phyloP scores from a whole-genome alignment of 2,113 vertebrate species.

The Turdus rufiventris region DNA sequence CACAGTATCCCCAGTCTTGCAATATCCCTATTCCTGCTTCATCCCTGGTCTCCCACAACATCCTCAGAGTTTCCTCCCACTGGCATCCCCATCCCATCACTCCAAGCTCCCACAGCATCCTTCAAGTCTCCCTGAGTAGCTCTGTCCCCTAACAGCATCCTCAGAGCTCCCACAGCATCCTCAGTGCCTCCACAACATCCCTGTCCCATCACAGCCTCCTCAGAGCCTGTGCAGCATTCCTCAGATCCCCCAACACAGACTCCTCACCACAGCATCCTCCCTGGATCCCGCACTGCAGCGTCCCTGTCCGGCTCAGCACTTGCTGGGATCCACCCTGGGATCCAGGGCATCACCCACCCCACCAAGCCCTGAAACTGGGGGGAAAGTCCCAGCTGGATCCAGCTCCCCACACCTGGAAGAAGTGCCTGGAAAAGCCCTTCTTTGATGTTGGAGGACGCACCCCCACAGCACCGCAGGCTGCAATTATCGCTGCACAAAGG shows the following conservation, averaged over 20 bases:
- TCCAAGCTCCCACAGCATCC: not conserved
- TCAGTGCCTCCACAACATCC: not conserved
- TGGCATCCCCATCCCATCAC: not conserved
- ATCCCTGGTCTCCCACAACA: not conserved
- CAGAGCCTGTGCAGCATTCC: not conserved
- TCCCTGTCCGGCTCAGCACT: accelerated
- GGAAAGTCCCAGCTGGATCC: not conserved
- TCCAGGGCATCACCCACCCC: not conserved
- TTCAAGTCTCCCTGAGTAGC: not conserved
- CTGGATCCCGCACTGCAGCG: not conserved
- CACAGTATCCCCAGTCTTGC: not conserved
- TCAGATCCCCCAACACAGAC: not conserved
- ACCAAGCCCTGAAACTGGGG: not conserved
- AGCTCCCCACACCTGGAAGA: not conserved
- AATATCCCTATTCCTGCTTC: not conserved
- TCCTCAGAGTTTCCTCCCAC: not conserved
- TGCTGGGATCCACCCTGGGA: accelerated
- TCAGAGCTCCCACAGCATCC: not conserved
- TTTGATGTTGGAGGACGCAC: not conserved
- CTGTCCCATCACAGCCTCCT: not conserved
- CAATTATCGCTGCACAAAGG: not conserved
- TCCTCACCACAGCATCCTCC: not conserved
- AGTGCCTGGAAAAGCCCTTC: not conserved
- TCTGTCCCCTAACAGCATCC: not conserved
- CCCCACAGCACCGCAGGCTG: not conserved